Percentiles rank a stretch among this genome's conserved stretches.
phyloP scores from a whole-genome alignment of 2,797 vertebrate genomes.

The Myotis vivesi region DNA sequence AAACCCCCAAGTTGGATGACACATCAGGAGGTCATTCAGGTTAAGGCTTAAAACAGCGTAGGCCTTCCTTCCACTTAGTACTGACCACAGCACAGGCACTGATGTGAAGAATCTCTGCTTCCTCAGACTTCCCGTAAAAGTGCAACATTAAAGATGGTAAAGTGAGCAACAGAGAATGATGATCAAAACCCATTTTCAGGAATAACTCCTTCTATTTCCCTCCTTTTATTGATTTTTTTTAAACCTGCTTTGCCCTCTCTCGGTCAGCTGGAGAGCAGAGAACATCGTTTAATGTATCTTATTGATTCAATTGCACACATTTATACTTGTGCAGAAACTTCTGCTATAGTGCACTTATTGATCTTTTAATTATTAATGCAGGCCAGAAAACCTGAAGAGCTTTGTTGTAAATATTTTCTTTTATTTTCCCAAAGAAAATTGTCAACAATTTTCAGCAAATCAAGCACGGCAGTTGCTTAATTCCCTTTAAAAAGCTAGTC shows the following conservation, averaged over 20 bases:
- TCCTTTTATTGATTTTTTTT: conserved; percentile 68
- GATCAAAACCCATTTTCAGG: conserved; percentile 59
- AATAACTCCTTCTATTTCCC: conserved; percentile 60
- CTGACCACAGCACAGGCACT: neutral
- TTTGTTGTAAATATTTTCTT: conserved; percentile 12
- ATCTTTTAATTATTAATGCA: conserved; percentile 76
- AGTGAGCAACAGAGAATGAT: neutral
- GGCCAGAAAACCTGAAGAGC: conserved; percentile 29
- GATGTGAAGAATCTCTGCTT: neutral
- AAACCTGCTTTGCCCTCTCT: conserved; percentile 53
- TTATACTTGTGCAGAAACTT: conserved; percentile 64
- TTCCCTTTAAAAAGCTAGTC: neutral
- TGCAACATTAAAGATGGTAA: neutral
- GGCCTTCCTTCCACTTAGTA: neutral
- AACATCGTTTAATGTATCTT: conserved; percentile 55
- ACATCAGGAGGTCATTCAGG: neutral
- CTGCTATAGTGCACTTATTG: conserved; percentile 62
- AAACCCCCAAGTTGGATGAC: neutral
- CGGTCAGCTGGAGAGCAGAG: conserved; percentile 41
- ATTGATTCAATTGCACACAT: conserved; percentile 62
- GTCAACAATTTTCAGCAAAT: neutral
- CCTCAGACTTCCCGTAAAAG: conserved; percentile 13
- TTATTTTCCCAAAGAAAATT: conserved; percentile 45
- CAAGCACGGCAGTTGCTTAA: neutral
- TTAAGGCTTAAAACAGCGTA: neutral